Conservation (phyloP, 2,797 vertebrate species). For the Hephaestus fuliginosus region DNA sequence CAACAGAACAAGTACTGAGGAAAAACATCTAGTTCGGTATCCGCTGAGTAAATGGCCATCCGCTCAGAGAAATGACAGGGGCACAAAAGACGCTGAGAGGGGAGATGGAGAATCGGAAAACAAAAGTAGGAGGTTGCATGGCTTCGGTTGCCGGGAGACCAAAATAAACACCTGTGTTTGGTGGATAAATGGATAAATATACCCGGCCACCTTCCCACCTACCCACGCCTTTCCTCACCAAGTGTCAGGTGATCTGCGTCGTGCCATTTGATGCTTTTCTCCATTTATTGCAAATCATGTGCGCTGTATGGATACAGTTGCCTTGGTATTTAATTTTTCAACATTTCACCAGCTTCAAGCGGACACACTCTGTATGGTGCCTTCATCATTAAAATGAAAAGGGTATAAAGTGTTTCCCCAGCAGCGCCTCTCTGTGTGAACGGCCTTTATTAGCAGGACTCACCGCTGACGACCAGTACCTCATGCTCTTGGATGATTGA, state of each 20-base stretch:
- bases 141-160: conserved; percentile 59
- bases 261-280: conserved; percentile 1
- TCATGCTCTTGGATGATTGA: conserved; percentile 72
- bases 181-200: conserved; percentile 51
- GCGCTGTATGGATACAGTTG: neutral
- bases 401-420: neutral
- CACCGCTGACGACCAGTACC: conserved; percentile 78
- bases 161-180: conserved; percentile 54
- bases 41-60: conserved; percentile 34
- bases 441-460: conserved; percentile 53
- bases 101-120: conserved; percentile 32
- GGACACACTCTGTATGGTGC: neutral
- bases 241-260: conserved; percentile 1
- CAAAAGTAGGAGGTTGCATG: conserved; percentile 25
- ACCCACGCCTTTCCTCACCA: conserved; percentile 18
- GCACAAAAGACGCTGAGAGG: conserved; percentile 49
- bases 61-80: conserved; percentile 37
- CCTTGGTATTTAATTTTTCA: neutral
- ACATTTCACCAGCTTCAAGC: conserved; percentile 3
- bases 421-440: conserved; percentile 8
- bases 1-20: conserved; percentile 3
- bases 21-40: conserved; percentile 17
- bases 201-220: conserved; percentile 1
- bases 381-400: conserved; percentile 15
- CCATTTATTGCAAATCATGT: neutral